Conservation (phyloP, 2,888 invertebrate genomes). For the Exocentrus adspersus region DNA sequence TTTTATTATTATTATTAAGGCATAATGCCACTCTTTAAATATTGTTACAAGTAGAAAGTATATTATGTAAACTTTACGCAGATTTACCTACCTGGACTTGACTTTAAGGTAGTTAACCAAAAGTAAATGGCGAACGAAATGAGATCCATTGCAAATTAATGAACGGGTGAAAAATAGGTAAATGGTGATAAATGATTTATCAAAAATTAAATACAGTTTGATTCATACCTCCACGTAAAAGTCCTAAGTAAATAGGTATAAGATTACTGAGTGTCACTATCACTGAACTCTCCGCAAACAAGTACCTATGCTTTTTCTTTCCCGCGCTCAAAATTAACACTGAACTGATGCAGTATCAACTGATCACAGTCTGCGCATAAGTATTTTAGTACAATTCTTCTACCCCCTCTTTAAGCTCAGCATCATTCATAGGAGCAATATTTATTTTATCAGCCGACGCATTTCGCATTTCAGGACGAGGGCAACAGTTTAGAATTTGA, state of each 20-base stretch:
- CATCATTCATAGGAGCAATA: slow-evolving; percentile 20
- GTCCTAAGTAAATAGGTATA: slow-evolving; percentile 2
- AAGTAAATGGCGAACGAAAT: no score
- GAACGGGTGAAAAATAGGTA: no score
- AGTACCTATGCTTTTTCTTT: slow-evolving; percentile 12
- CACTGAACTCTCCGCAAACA: slow-evolving; percentile 12
- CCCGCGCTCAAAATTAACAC: slow-evolving; percentile 22
- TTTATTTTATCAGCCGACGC: slow-evolving; percentile 9
- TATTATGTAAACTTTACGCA: no score
- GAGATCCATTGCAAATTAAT: no score
- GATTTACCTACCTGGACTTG: no score
- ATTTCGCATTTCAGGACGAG: no score
- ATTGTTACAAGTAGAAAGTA: no score
- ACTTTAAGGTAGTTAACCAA: no score
- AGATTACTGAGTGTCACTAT: slow-evolving; percentile 8
- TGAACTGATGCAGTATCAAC: no score
- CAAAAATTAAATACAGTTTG: slow-evolving; percentile 15
- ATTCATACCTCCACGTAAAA: slow-evolving; percentile 24
- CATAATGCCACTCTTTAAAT: no score
- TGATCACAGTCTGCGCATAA: slow-evolving; percentile 30
- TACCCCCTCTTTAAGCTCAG: slow-evolving; percentile 20
- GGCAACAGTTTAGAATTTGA: slow-evolving; percentile 10
- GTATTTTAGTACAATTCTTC: slow-evolving; percentile 9
- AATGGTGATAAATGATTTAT: not conserved
- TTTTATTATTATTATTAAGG: no score